Percentiles rank a stretch among this genome's conserved stretches.
phyloP scores from a whole-genome alignment of 2,797 vertebrate genomes.

The Pipistrellus pygmaeus region DNA sequence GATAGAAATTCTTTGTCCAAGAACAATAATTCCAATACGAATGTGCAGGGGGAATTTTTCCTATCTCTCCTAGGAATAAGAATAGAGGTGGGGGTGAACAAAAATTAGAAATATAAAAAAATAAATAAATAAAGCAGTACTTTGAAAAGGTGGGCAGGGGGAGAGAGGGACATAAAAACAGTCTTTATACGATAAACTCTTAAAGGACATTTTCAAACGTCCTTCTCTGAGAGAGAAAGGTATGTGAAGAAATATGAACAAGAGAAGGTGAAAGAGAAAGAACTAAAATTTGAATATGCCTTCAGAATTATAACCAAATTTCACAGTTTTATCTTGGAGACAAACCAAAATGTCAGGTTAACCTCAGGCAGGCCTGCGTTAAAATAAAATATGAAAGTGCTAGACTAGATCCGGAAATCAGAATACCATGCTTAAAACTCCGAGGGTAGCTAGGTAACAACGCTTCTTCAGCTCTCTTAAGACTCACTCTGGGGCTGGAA shows the following conservation, averaged over 20 bases:
- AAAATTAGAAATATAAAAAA: constrained; percentile 67
- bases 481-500: constrained; percentile 63
- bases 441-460: constrained; percentile 28
- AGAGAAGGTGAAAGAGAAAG: constrained; percentile 31
- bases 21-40: constrained; percentile 56
- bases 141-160: constrained; percentile 59
- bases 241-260: neutral
- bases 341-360: constrained; percentile 71
- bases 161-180: neutral
- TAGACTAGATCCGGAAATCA: constrained; percentile 51
- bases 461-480: constrained; percentile 61
- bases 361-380: constrained; percentile 36
- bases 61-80: constrained; percentile 65
- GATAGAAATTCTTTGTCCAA: constrained; percentile 71
- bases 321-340: constrained; percentile 68
- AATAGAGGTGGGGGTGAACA: constrained; percentile 53
- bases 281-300: constrained; percentile 36
- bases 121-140: constrained; percentile 13
- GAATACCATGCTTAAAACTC: constrained; percentile 65
- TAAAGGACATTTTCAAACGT: constrained; percentile 59
- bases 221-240: neutral
- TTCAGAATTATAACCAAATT: constrained; percentile 61
- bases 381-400: constrained; percentile 69
- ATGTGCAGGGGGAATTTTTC: constrained; percentile 37
- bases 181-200: constrained; percentile 40